Percentiles rank a stretch among this genome's conserved stretches.
These are phyloP conservation scores for Sylvia borin DNA, from an alignment of 2,797 vertebrate genomes.

Conservation along the genomic window DNA sequence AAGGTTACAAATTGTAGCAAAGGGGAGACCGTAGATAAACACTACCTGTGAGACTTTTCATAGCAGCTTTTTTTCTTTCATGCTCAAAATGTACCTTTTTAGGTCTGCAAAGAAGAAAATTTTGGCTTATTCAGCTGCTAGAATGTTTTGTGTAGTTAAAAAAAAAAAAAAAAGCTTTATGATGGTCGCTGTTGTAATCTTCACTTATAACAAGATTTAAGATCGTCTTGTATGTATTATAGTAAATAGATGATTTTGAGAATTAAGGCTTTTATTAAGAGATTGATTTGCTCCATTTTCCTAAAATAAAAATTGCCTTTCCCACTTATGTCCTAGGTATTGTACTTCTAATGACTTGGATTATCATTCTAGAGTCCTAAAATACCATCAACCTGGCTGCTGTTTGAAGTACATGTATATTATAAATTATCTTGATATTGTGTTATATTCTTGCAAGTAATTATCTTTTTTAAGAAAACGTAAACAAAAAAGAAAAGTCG, in stretches of 20 bases:
- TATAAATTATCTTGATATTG: slow-evolving; percentile 81
- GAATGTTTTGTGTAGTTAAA: slow-evolving; percentile 79
- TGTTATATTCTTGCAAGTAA: slow-evolving; percentile 79
- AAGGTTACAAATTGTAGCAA: slow-evolving; percentile 70
- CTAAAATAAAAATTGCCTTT: slow-evolving; percentile 84
- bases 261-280: slow-evolving; percentile 82
- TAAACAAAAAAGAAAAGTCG: slow-evolving; percentile 67
- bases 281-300: slow-evolving; percentile 85
- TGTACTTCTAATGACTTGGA: slow-evolving; percentile 78
- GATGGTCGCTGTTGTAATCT: slow-evolving; percentile 83
- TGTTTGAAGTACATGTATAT: slow-evolving; percentile 81
- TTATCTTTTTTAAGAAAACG: slow-evolving; percentile 84
- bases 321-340: slow-evolving; percentile 81
- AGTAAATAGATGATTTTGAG: slow-evolving; percentile 95
- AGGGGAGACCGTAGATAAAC: slow-evolving; percentile 60
- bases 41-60: slow-evolving; percentile 67
- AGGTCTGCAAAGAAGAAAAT: slow-evolving; percentile 50
- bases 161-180: slow-evolving; percentile 75
- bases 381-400: slow-evolving; percentile 73
- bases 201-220: slow-evolving; percentile 84
- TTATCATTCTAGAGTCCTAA: slow-evolving; percentile 70
- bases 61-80: slow-evolving; percentile 61
- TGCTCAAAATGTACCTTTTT: slow-evolving; percentile 51
- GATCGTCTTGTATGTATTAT: slow-evolving; percentile 88
- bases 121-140: slow-evolving; percentile 79